Base-by-base conservation (phyloP, 53 echinoderm and acorn worm species). In the Mesocentrotus franciscanus region DNA sequence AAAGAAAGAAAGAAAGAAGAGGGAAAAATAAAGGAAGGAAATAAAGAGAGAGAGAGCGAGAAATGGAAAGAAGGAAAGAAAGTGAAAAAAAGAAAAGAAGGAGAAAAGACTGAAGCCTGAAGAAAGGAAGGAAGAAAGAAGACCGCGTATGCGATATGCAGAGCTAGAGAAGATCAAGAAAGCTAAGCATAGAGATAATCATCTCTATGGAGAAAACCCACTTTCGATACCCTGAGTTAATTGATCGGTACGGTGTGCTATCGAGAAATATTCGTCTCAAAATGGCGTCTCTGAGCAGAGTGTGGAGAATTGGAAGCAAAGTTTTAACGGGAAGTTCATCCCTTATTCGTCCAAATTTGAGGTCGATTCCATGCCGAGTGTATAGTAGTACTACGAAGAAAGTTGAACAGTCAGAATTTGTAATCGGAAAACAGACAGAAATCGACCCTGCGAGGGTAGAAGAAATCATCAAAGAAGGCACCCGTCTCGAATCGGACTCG, bases 351-450 rank as follows among this genome's bases (percentile, higher is more conserved):
- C 56, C 58, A 49, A 95, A 96, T 83, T 56, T 96, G 49, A 78
- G 93, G 60, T 78, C 81, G 0, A 71, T 96, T 93, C 97, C 97
- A 55, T 66, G 93, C 64, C 94, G 92, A 74, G 84, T 93, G 20
- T 98, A 95, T n/a, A 98, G 97, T 92, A 97, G 97, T 68, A 98
- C 98, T 24, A 96, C 96, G 16, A 97, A 97, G 78, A 97, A 97
- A 93, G 98, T 97, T 57, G 92, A 96, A 30, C 98, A 97, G 89
- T 97, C 97, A 87, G 97, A 98, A 92, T 98, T 95, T 95, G 97
- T 98, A 4, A 96, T 97, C 12, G 97, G 98, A 89, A 97, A 96
- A 90, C 92, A 64, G 66, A 98, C 98, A 81, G 97, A 97, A 76
- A 56, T 97, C 55, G 97, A 97, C 61, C 96, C 95, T 49, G 90